Conservation (phyloP, 1,140 invertebrate genomes). For the Bombus breviceps region DNA sequence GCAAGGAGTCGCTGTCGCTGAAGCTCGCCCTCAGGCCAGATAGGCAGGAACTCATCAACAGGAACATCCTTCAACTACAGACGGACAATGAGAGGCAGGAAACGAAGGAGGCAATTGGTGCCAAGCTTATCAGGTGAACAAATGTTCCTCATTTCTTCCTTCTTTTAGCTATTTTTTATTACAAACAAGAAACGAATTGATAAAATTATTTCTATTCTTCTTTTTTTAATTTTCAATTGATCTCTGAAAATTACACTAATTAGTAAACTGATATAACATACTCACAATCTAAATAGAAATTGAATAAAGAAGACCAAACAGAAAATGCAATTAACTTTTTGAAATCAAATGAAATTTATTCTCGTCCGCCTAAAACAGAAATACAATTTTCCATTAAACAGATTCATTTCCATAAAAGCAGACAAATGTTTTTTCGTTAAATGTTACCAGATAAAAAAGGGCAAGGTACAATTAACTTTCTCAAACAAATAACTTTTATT, state of each 20-base stretch:
- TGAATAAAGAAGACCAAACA: neutral
- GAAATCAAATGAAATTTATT: neutral
- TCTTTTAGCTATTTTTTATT: neutral
- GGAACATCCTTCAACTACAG: conserved; percentile 97
- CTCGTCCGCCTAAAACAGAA: no score
- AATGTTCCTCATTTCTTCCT: neutral
- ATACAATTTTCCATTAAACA: neutral
- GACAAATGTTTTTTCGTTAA: neutral
- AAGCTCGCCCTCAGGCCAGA: conserved; percentile 96
- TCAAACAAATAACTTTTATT: neutral
- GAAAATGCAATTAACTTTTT: neutral
- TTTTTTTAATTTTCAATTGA: neutral
- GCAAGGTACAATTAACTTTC: neutral
- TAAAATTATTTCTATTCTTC: no score
- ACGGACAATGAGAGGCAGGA: conserved; percentile 97
- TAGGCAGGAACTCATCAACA: conserved; percentile 96
- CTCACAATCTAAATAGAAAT: neutral
- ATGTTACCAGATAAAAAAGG: neutral
- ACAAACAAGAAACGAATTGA: neutral
- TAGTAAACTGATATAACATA: neutral
- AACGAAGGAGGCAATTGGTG: conserved; percentile 96
- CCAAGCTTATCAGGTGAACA: conserved; percentile 92
- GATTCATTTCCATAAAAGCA: neutral
- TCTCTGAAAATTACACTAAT: neutral
- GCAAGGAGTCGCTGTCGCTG: conserved; percentile 97